Evolutionary conservation across 2,113 vertebrate genomes (phyloP).

Genomic region (Pelodiscus sinensis): DNA sequence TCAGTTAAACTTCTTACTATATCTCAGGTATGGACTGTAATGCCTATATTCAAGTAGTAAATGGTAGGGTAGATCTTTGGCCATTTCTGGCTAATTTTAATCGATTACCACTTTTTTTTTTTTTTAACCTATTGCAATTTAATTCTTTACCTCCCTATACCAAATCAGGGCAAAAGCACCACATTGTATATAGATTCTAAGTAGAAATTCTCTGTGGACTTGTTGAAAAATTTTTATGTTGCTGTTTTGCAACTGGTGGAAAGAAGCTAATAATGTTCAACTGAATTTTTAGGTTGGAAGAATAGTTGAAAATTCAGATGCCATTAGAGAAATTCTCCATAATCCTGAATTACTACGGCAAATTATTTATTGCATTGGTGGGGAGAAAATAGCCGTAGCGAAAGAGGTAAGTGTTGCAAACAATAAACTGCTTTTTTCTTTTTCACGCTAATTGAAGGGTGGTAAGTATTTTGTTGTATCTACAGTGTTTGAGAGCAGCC

Average conservation of each 20-base stretch:
- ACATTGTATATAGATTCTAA: not conserved
- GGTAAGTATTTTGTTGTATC: fast-evolving
- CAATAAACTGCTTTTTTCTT: not conserved
- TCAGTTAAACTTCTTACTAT: slow-evolving; percentile 88
- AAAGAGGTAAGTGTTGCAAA: slow-evolving; percentile 84
- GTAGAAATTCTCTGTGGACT: not conserved
- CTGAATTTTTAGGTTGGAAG: slow-evolving; percentile 83
- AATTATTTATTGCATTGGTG: slow-evolving; percentile 87
- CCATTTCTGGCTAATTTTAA: not conserved
- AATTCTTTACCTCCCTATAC: not conserved
- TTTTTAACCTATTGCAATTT: not conserved
- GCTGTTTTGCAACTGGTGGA: not conserved
- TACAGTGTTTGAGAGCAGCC: fast-evolving
- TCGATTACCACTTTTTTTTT: fast-evolving
- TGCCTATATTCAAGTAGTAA: too few relatives aligned
- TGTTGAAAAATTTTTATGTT: not conserved
- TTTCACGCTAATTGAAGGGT: not conserved
- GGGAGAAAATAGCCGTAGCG: slow-evolving; percentile 90
- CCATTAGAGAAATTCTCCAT: slow-evolving; percentile 84
- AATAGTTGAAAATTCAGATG: slow-evolving; percentile 84
- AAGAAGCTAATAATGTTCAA: not conserved
- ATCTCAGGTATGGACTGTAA: slow-evolving; percentile 81
- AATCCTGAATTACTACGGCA: slow-evolving; percentile 82
- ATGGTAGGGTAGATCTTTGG: not conserved
- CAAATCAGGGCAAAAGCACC: fast-evolving